Evolutionary conservation across 2,888 invertebrate species (phyloP).

Genomic region (Tenthredo scrophulariae): DNA sequence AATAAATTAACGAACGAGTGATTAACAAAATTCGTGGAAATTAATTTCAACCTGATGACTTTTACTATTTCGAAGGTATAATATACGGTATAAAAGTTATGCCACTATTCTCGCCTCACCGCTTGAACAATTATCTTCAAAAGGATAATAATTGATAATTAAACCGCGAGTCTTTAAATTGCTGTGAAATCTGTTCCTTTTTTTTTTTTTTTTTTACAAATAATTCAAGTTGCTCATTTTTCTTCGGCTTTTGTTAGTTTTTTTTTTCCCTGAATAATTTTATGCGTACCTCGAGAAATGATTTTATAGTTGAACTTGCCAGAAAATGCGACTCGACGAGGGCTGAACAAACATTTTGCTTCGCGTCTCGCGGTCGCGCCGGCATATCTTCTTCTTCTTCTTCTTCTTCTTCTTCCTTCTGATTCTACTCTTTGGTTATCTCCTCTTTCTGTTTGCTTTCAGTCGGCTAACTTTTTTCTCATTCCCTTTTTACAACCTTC

Average conservation of each 20-base stretch:
- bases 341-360: slow-evolving; percentile 50
- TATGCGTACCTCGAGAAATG: neutral
- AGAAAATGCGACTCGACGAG: slow-evolving; percentile 34
- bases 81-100: neutral
- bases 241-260: neutral
- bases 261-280: neutral
- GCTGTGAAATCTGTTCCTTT: neutral
- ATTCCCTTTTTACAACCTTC: neutral
- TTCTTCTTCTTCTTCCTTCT: slow-evolving; percentile 5
- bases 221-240: neutral
- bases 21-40: neutral
- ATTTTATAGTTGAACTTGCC: slow-evolving; percentile 23
- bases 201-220: neutral
- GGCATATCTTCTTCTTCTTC: neutral
- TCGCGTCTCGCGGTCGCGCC: neutral
- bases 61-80: neutral
- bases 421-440: neutral
- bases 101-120: neutral
- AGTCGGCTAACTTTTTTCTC: slow-evolving; percentile 8
- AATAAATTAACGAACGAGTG: neutral
- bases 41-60: neutral
- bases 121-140: neutral
- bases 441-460: slow-evolving; percentile 16
- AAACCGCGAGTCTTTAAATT: neutral
- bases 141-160: neutral